These are phyloP conservation scores for Nesometra sesokonis DNA, from an alignment of 35 echinoderm and acorn worm species.

Conservation along the genomic window DNA sequence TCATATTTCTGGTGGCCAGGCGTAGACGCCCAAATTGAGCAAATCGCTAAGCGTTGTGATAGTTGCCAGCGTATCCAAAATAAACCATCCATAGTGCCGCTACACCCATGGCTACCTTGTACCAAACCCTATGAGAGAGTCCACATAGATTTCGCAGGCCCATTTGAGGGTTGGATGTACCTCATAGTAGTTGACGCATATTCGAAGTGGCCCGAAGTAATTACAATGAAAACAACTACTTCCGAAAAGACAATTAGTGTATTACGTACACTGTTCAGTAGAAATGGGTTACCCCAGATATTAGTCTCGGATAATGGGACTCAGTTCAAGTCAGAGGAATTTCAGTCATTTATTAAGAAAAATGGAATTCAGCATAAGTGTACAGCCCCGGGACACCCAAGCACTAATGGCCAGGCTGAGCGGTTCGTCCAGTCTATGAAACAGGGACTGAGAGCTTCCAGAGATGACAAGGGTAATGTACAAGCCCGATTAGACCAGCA, in stretches of 20 bases:
- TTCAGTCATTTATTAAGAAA: conserved; percentile 11
- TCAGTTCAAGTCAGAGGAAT: conserved; percentile 40
- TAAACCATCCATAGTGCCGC: conserved; percentile 15
- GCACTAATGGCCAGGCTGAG: conserved; percentile 30
- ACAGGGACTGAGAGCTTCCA: conserved; percentile 10
- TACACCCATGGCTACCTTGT: conserved; percentile 51
- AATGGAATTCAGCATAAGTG: conserved; percentile 29
- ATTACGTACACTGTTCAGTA: conserved; percentile 19
- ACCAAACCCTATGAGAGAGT: conserved; percentile 21
- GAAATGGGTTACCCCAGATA: conserved; percentile 41
- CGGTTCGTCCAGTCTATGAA: conserved; percentile 35
- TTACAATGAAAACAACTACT: conserved; percentile 28
- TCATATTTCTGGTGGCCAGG: conserved; percentile 42
- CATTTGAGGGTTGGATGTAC: conserved; percentile 36
- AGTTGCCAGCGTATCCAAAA: conserved; percentile 35
- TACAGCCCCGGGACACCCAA: conserved; percentile 11
- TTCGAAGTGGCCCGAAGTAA: conserved; percentile 39
- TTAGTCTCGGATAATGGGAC: conserved; percentile 39
- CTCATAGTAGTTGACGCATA: conserved; percentile 36
- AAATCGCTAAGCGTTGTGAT: conserved; percentile 13
- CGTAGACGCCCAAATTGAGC: conserved; percentile 46
- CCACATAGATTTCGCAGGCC: conserved; percentile 50
- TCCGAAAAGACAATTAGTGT: conserved; percentile 22
- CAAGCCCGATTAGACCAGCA: conserved; percentile 10
- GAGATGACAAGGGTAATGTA: not conserved